These are phyloP conservation scores for Neodiprion lecontei DNA, from an alignment of 1,140 invertebrate genomes.

Conservation along the genomic window DNA sequence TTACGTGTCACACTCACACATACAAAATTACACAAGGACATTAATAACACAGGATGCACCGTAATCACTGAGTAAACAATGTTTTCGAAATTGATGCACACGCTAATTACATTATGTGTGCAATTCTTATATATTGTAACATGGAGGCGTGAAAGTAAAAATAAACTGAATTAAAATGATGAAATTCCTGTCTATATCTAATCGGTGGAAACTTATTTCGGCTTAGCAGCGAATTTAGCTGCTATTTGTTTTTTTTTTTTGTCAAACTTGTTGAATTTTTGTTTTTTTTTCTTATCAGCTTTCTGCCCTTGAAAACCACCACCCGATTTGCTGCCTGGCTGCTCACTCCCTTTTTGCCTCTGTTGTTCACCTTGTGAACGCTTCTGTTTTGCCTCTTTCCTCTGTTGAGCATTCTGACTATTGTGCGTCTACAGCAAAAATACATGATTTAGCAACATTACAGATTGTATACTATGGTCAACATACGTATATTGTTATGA, in stretches of 20 bases:
- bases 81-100: neutral
- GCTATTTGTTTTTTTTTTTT: conserved; percentile 51
- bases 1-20: neutral
- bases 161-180: neutral
- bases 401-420: conserved; percentile 15
- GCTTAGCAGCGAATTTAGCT: conserved; percentile 42
- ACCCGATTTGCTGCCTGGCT: conserved; percentile 37
- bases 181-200: neutral
- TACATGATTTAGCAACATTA: conserved; percentile 13
- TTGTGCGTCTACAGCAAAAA: conserved; percentile 27
- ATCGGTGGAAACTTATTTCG: conserved; percentile 33
- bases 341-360: conserved; percentile 34
- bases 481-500: too few relatives aligned
- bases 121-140: neutral
- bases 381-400: conserved; percentile 26
- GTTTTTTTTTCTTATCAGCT: conserved; percentile 45
- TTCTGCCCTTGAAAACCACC: conserved; percentile 49
- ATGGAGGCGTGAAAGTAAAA: neutral
- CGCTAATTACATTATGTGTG: neutral
- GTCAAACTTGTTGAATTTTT: conserved; percentile 41
- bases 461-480: too few relatives aligned
- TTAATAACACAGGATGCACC: neutral
- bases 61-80: neutral
- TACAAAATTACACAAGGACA: neutral
- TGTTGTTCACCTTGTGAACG: conserved; percentile 31